Evolutionary conservation across 2,113 vertebrate species (phyloP).

Genomic region (Setophaga coronata): DNA sequence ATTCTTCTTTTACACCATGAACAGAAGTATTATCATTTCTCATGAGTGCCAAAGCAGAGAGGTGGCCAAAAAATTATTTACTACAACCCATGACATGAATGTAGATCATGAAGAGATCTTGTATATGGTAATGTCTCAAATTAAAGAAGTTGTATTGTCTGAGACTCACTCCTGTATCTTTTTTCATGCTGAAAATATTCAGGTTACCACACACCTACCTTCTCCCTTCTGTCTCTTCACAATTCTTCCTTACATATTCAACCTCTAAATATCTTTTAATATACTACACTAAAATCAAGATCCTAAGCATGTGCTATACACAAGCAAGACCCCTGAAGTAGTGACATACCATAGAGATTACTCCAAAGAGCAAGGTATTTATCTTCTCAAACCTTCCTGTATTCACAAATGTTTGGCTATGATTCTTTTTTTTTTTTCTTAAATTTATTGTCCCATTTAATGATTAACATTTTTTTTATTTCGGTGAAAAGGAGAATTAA

Average conservation of each 20-base stretch:
- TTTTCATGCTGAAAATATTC: not conserved
- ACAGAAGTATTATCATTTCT: not conserved
- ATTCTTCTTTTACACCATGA: not conserved
- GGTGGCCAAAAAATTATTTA: not conserved
- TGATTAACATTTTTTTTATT: slow-evolving; percentile 22
- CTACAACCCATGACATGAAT: not conserved
- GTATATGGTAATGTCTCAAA: not conserved
- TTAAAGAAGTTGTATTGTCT: not conserved
- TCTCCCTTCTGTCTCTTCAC: not conserved
- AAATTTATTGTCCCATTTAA: not conserved
- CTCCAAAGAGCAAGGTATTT: not conserved
- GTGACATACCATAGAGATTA: not conserved
- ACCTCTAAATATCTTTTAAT: not conserved
- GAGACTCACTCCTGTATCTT: not conserved
- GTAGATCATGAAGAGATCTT: not conserved
- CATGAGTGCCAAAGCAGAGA: not conserved
- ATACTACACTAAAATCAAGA: not conserved
- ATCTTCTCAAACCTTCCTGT: not conserved
- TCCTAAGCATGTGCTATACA: not conserved
- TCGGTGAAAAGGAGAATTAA: not conserved
- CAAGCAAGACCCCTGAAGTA: not conserved
- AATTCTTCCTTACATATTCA: not conserved
- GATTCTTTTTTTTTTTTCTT: not conserved
- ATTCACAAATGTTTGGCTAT: not conserved
- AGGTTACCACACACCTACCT: accelerated